These are phyloP conservation scores for Heteropelma amictum DNA, from an alignment of 2,888 invertebrate genomes.

Conservation along the genomic window DNA sequence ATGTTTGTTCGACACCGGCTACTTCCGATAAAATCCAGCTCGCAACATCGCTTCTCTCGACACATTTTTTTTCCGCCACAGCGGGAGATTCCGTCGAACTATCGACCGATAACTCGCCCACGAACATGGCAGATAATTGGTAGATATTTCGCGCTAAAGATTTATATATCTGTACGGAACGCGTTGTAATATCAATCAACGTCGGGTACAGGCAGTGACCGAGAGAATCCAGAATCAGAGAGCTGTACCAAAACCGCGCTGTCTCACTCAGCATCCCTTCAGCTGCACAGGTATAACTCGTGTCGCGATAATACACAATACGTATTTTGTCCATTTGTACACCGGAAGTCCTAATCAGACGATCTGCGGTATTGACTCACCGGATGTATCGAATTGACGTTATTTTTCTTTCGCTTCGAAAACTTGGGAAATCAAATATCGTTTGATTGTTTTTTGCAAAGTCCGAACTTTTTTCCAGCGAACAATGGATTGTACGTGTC, in stretches of 20 bases:
- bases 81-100: constrained; percentile 5
- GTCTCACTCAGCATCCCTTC: constrained; percentile 28
- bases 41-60: constrained; percentile 7
- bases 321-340: constrained; percentile 30
- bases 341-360: background rate
- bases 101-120: constrained; percentile 44
- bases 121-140: constrained; percentile 59
- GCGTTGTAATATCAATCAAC: constrained; percentile 66
- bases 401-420: background rate
- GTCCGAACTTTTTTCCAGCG: too few relatives aligned
- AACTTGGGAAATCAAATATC: background rate
- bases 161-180: background rate
- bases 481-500: too few relatives aligned
- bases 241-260: constrained; percentile 38
- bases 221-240: constrained; percentile 18
- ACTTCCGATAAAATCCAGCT: constrained; percentile 29
- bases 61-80: constrained; percentile 12
- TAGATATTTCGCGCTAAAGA: constrained; percentile 52
- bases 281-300: constrained; percentile 14
- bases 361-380: background rate
- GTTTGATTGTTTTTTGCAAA: too few relatives aligned
- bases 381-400: background rate
- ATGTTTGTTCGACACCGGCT: background rate
- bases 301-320: background rate
- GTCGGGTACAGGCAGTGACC: constrained; percentile 64